These are phyloP conservation scores for Palythoa caribaeorum DNA, from an alignment of 92 coral and sea anemone species.

Conservation along the genomic window DNA sequence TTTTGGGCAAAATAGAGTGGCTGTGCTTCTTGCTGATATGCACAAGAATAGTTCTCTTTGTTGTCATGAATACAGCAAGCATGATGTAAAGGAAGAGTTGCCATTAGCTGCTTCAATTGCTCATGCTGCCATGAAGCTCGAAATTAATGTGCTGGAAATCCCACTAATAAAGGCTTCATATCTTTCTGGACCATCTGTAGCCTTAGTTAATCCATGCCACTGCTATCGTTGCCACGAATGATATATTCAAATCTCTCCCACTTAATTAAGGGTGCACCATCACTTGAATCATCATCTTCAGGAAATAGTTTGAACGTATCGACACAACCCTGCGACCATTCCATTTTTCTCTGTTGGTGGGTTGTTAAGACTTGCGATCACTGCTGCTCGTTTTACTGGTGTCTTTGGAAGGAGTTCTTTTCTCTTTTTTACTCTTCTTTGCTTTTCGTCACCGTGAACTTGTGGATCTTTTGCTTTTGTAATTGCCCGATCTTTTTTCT, in stretches of 20 bases:
- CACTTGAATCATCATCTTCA: constrained; percentile 26
- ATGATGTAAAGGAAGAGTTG: no score
- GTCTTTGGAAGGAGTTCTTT: not conserved
- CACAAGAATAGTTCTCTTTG: constrained; percentile 51
- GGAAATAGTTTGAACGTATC: no score
- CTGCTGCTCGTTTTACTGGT: not conserved
- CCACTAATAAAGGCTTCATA: no score
- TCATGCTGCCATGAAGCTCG: no score
- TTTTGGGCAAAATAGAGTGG: no score
- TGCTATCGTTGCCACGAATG: constrained; percentile 14
- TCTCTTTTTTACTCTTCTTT: not conserved
- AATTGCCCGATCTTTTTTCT: not conserved
- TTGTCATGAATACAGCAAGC: no score
- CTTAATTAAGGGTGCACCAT: constrained; percentile 50
- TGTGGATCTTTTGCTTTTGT: not conserved
- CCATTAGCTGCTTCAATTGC: no score
- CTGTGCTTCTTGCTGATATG: constrained; percentile 44
- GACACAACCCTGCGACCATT: no score
- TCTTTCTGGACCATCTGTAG: constrained; percentile 44
- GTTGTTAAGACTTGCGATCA: constrained; percentile 14
- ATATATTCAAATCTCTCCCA: constrained; percentile 67
- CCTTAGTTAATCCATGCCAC: constrained; percentile 34
- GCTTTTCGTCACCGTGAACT: not conserved
- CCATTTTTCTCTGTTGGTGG: no score
- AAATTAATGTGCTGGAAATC: no score